Percentiles rank a stretch among this genome's conserved stretches.
These are phyloP conservation scores for Parazoanthus darwini DNA, from an alignment of 92 coral and sea anemone species.

Conservation along the genomic window DNA sequence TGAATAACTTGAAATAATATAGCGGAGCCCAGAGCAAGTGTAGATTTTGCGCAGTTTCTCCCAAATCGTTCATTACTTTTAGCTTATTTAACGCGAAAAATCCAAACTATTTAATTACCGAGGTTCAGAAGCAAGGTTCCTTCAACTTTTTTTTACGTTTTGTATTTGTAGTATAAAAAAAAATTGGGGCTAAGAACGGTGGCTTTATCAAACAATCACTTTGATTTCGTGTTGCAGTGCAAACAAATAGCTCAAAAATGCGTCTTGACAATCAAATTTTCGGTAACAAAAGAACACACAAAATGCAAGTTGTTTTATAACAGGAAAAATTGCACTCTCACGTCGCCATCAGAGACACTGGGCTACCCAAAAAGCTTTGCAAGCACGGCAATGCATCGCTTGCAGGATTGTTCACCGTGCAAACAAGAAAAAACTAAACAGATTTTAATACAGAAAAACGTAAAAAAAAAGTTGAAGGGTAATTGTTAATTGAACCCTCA, in stretches of 20 bases:
- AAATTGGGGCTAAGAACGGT: neutral
- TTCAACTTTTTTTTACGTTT: slow-evolving; percentile 12
- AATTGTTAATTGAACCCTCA: neutral
- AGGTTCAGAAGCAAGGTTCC: slow-evolving; percentile 12
- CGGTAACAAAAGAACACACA: neutral
- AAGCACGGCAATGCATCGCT: neutral
- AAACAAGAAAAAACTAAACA: neutral
- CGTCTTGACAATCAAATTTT: neutral
- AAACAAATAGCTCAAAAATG: neutral
- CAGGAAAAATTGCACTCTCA: no score
- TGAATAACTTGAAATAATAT: slow-evolving; percentile 10
- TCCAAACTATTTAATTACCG: neutral
- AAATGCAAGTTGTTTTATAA: neutral
- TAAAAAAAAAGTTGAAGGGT: neutral
- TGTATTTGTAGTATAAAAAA: neutral
- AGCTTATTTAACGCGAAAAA: slow-evolving; percentile 1
- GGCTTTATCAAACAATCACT: no score
- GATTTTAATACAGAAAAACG: neutral
- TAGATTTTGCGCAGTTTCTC: slow-evolving; percentile 21
- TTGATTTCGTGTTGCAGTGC: no score
- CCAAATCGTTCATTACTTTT: slow-evolving; percentile 28
- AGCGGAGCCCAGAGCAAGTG: slow-evolving; percentile 13
- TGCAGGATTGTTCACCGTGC: neutral
- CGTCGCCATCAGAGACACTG: no score
- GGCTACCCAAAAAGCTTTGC: neutral